These are phyloP conservation scores for Synanthedon andrenaeformis DNA, from an alignment of 2,888 invertebrate genomes.

Conservation along the genomic window DNA sequence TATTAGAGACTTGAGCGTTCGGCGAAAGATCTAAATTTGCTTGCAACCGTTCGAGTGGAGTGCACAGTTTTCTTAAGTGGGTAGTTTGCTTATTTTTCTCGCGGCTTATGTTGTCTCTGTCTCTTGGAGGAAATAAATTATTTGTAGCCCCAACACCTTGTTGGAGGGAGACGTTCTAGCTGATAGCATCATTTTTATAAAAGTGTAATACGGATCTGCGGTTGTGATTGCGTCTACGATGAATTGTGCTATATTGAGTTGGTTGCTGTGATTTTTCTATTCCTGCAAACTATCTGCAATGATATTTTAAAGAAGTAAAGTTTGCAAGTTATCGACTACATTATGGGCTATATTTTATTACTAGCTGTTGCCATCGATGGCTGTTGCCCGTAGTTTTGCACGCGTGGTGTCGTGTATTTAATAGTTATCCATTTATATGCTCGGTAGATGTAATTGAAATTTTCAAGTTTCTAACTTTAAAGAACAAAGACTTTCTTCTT, in stretches of 20 bases:
- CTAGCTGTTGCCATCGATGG: too few relatives aligned
- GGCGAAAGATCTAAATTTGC: slow-evolving; percentile 36
- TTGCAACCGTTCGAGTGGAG: slow-evolving; percentile 14
- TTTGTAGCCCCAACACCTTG: slow-evolving; percentile 63
- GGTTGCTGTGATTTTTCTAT: neutral
- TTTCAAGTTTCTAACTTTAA: too few relatives aligned
- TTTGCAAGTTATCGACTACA: too few relatives aligned
- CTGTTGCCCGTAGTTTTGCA: too few relatives aligned
- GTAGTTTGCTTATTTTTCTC: slow-evolving; percentile 67
- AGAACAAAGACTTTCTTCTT: too few relatives aligned
- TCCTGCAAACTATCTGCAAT: neutral
- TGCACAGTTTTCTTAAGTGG: slow-evolving; percentile 51
- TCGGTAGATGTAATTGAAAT: too few relatives aligned
- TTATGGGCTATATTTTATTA: too few relatives aligned
- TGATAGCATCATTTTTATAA: slow-evolving; percentile 67
- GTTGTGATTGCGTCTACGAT: slow-evolving; percentile 46
- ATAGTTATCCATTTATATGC: too few relatives aligned
- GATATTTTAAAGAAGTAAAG: too few relatives aligned
- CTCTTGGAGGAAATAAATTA: slow-evolving; percentile 59
- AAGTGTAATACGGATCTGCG: slow-evolving; percentile 61
- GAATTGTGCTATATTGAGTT: neutral
- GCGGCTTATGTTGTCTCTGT: slow-evolving; percentile 60
- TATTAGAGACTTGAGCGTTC: slow-evolving; percentile 34
- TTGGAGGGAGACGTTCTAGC: slow-evolving; percentile 32
- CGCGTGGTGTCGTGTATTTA: too few relatives aligned